Conservation (phyloP, 1,140 invertebrate species). For the Philotrypesis tridentata region DNA sequence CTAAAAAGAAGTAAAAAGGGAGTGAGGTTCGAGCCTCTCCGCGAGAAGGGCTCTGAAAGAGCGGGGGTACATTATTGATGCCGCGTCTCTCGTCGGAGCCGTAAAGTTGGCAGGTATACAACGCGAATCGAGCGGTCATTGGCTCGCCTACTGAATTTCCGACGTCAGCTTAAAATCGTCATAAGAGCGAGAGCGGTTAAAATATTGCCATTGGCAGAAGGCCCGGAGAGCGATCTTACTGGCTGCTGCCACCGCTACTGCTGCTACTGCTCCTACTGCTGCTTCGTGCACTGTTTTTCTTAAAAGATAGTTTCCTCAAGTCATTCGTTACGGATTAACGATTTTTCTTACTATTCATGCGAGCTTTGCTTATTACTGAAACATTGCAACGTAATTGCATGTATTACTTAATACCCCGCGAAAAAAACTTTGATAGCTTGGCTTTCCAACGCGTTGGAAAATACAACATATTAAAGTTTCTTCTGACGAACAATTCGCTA, state of each 20-base stretch:
- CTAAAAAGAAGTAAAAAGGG: no score
- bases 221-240: neutral
- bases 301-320: neutral
- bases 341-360: no score
- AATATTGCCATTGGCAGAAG: slow-evolving; percentile 26
- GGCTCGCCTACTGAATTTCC: slow-evolving; percentile 11
- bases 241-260: neutral
- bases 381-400: no score
- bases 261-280: neutral
- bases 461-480: no score
- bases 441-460: no score
- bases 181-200: neutral
- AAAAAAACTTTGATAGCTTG: no score
- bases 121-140: neutral
- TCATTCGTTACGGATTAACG: neutral
- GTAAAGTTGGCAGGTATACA: neutral
- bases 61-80: no score
- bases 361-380: no score
- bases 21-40: no score
- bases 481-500: no score
- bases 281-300: neutral
- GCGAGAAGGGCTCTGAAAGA: no score
- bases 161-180: neutral
- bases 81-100: neutral
- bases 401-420: no score